Percentiles rank a stretch among this genome's conserved stretches.
phyloP scores from a whole-genome alignment of 2,797 vertebrate genomes.

The Sebastes matsubarae region DNA sequence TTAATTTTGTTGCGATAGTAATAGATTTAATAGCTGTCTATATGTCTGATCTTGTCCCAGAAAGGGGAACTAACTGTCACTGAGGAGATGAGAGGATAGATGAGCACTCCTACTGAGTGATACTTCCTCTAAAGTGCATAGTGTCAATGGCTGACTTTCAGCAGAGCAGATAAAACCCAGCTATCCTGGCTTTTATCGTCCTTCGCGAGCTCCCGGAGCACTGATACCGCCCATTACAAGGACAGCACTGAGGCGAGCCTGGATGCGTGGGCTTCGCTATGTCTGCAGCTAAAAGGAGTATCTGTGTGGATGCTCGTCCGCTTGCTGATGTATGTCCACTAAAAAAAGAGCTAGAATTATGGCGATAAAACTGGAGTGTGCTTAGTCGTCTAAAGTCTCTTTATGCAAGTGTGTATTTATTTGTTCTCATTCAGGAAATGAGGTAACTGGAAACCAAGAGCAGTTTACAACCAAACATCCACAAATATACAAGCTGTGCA shows the following conservation, averaged over 20 bases:
- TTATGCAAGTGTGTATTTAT: conserved; percentile 75
- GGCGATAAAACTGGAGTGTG: conserved; percentile 44
- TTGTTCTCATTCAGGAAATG: conserved; percentile 82
- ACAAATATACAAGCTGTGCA: conserved; percentile 81
- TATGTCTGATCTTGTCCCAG: not conserved
- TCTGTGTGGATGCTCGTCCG: conserved; percentile 21
- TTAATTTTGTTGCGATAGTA: not conserved
- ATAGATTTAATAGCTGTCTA: not conserved
- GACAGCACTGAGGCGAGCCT: conserved; percentile 78
- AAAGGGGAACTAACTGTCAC: conserved; percentile 41
- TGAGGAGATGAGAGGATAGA: conserved; percentile 68
- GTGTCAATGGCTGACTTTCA: conserved; percentile 87
- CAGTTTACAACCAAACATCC: conserved; percentile 80
- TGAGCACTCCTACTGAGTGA: conserved; percentile 79
- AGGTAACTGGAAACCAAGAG: conserved; percentile 80
- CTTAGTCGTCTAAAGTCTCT: conserved; percentile 62
- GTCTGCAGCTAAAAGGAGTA: conserved; percentile 69
- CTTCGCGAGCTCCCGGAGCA: conserved; percentile 63
- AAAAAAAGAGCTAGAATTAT: conserved; percentile 46
- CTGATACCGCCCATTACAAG: conserved; percentile 83
- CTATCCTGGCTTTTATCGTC: conserved; percentile 81
- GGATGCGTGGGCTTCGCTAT: conserved; percentile 75
- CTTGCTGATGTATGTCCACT: conserved; percentile 23
- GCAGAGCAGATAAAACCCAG: conserved; percentile 81
- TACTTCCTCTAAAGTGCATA: conserved; percentile 86